Conservation (phyloP, 2,113 vertebrate species). For the Pelecanus crispus region DNA sequence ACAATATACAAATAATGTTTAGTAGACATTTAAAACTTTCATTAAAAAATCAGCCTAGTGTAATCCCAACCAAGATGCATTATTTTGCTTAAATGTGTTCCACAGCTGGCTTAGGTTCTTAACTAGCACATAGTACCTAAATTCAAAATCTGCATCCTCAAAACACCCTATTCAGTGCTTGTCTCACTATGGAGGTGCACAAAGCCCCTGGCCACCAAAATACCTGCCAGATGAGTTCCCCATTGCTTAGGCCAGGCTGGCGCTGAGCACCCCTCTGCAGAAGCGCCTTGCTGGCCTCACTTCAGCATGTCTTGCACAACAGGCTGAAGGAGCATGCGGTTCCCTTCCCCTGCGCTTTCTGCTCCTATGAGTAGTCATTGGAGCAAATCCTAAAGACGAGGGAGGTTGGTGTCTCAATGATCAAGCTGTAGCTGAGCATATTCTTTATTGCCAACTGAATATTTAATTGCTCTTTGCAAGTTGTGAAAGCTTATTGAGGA, state of each 20-base stretch:
- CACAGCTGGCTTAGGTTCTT: not conserved
- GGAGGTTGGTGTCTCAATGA: not conserved
- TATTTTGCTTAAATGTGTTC: not conserved
- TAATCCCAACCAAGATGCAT: not conserved
- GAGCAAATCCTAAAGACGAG: not conserved
- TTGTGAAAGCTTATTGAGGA: not conserved
- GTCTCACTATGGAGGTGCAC: not conserved
- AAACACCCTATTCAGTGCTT: not conserved
- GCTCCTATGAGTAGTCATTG: not conserved
- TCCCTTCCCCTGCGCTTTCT: not conserved
- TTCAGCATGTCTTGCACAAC: not conserved
- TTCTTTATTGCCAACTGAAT: not conserved
- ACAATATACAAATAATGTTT: not conserved
- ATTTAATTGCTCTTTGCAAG: not conserved
- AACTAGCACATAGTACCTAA: not conserved
- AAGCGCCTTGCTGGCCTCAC: rapidly evolving
- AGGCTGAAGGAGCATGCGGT: not conserved
- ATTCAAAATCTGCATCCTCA: not conserved
- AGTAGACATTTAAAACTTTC: not conserved
- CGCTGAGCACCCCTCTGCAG: not conserved
- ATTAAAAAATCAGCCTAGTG: not conserved
- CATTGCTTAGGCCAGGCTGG: not conserved
- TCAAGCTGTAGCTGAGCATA: not conserved
- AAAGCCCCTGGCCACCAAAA: not conserved
- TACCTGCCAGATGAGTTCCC: not conserved